A percentile compares a stretch with the other conserved stretches of the same genome.
Evolutionary conservation across 1,140 invertebrate genomes (phyloP).

Genomic region (Reticulitermes speratus): DNA sequence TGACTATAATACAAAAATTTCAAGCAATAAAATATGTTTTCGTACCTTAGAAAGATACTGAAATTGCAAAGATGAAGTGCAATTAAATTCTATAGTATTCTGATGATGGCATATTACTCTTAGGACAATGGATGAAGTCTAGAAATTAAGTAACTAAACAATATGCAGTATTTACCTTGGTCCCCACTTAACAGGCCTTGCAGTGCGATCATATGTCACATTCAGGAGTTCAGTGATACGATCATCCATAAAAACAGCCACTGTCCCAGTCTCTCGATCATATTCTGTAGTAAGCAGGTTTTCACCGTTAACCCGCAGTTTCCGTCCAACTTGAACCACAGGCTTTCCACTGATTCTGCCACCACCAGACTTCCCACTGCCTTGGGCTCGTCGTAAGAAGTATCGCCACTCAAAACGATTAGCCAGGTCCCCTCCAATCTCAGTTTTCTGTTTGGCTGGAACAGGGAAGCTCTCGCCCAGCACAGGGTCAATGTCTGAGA

Average conservation of each 20-base stretch:
- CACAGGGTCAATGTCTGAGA: slow-evolving; percentile 79
- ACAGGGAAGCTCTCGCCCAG: slow-evolving; percentile 87
- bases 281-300: slow-evolving; percentile 90
- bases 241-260: slow-evolving; percentile 88
- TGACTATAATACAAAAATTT: no score
- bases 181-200: slow-evolving; percentile 84
- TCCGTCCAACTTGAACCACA: slow-evolving; percentile 78
- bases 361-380: slow-evolving; percentile 48
- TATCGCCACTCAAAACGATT: slow-evolving; percentile 96
- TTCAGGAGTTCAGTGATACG: slow-evolving; percentile 79
- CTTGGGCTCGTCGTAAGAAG: slow-evolving; percentile 69
- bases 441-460: slow-evolving; percentile 83
- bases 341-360: slow-evolving; percentile 53
- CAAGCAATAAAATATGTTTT: no score
- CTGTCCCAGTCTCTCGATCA: slow-evolving; percentile 83
- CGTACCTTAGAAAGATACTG: no score
- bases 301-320: slow-evolving; percentile 85
- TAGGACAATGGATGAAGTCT: no score
- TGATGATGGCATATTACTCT: no score
- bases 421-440: slow-evolving; percentile 81
- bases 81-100: no score
- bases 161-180: slow-evolving; percentile 56
- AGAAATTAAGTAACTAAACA: no score
- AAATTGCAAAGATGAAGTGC: no score
- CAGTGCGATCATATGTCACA: slow-evolving; percentile 88